A percentile compares a stretch with the other conserved stretches of the same genome.
Evolutionary conservation across 2,113 vertebrate genomes (phyloP).

Genomic region (Mastomys natalensis): DNA sequence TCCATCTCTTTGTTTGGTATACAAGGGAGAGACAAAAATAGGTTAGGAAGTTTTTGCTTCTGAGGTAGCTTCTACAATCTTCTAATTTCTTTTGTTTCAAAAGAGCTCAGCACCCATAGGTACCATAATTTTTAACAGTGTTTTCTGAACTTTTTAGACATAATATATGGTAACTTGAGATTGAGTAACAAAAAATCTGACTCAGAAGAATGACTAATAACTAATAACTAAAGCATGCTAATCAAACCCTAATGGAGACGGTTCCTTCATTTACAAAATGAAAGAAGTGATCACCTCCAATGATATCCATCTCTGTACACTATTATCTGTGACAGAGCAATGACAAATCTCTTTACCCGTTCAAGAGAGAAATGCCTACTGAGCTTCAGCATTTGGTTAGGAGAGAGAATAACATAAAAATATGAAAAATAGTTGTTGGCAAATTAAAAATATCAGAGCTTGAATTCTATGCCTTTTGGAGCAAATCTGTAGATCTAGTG

Average conservation of each 20-base stretch:
- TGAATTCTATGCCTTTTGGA: neutral
- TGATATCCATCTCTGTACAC: neutral
- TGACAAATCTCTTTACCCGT: neutral
- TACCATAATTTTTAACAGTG: neutral
- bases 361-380: neutral
- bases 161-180: neutral
- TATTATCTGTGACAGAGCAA: neutral
- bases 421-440: neutral
- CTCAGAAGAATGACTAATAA: too few species aligned
- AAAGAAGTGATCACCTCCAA: neutral
- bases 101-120: neutral
- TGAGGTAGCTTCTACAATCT: neutral
- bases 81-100: neutral
- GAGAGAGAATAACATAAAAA: neutral
- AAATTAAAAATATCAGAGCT: conserved; percentile 9
- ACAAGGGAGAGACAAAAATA: neutral
- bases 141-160: neutral
- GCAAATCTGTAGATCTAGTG: neutral
- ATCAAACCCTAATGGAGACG: neutral
- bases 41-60: neutral
- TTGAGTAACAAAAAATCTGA: neutral
- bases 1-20: neutral
- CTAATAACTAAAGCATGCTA: neutral
- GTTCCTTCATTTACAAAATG: conserved; percentile 39
- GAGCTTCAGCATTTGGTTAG: neutral